Evolutionary conservation across 2,888 invertebrate species (phyloP).

Genomic region (Chorisops tibialis): DNA sequence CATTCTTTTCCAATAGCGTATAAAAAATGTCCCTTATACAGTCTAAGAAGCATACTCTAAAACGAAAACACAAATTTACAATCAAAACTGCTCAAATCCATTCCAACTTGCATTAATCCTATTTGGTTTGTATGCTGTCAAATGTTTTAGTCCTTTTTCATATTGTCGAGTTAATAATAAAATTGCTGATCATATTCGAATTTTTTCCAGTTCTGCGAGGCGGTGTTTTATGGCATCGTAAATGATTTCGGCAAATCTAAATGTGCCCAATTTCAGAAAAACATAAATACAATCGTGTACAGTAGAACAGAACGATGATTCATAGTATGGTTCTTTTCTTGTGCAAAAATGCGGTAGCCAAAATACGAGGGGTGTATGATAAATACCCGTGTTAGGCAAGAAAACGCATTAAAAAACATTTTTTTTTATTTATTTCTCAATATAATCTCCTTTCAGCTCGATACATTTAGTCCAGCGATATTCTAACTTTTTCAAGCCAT

Average conservation of each 20-base stretch:
- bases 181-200: background rate
- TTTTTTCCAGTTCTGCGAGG: conserved; percentile 1
- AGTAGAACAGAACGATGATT: background rate
- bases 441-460: too few species aligned
- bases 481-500: too few species aligned
- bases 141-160: background rate
- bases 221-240: conserved; percentile 3
- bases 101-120: background rate
- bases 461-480: too few species aligned
- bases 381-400: too few species aligned
- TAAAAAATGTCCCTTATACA: conserved; percentile 15
- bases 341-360: background rate
- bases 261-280: conserved; percentile 26
- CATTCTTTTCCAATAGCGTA: background rate
- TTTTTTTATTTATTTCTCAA: too few species aligned
- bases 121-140: background rate
- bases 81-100: too few species aligned
- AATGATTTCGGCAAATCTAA: conserved; percentile 24
- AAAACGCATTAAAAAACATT: too few species aligned
- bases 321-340: conserved; percentile 3
- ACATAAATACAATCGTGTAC: conserved; percentile 15
- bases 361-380: too few species aligned
- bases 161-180: background rate
- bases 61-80: background rate
- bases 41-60: conserved; percentile 9